These are phyloP conservation scores for Euura saliciscinereae DNA, from an alignment of 1,140 invertebrate species.

Conservation along the genomic window DNA sequence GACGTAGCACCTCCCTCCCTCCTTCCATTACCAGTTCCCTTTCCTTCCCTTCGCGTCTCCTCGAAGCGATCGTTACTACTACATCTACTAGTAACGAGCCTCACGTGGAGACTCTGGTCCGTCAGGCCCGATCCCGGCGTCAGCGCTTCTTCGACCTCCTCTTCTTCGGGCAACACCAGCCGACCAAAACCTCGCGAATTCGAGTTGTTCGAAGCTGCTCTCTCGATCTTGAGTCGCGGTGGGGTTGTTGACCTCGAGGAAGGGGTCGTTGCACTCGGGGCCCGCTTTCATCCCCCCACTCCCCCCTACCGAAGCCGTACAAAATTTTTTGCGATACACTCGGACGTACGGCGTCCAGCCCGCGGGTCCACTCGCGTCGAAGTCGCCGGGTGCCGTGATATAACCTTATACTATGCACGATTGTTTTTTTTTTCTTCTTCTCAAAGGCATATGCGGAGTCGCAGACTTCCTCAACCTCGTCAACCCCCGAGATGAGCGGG, in stretches of 20 bases:
- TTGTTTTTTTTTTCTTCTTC: too few species aligned
- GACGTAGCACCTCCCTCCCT: conserved; percentile 13
- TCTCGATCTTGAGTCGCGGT: conserved; percentile 34
- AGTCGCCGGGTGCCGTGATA: conserved; percentile 16
- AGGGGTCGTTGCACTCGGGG: conserved; percentile 56
- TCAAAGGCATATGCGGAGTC: too few species aligned
- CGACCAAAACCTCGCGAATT: conserved; percentile 14
- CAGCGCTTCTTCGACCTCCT: background rate
- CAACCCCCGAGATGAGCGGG: too few species aligned
- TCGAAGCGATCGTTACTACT: conserved; percentile 24
- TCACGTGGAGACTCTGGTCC: background rate
- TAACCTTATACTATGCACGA: too few species aligned
- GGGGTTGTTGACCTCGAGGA: conserved; percentile 56
- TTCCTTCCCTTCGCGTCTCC: conserved; percentile 21
- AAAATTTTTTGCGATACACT: background rate
- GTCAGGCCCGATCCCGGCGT: background rate
- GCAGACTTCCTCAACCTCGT: too few species aligned
- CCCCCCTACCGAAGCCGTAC: conserved; percentile 20
- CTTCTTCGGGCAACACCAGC: conserved; percentile 22
- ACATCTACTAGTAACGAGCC: background rate
- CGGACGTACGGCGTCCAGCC: conserved; percentile 32
- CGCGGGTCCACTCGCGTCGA: conserved; percentile 40
- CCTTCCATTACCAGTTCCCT: conserved; percentile 3
- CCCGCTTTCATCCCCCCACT: conserved; percentile 48
- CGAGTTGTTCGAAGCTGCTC: conserved; percentile 19